A percentile compares a stretch with the other conserved stretches of the same genome.
These are phyloP conservation scores for Tenebrosternarchus preto DNA, from an alignment of 2,113 vertebrate species.

Conservation along the genomic window DNA sequence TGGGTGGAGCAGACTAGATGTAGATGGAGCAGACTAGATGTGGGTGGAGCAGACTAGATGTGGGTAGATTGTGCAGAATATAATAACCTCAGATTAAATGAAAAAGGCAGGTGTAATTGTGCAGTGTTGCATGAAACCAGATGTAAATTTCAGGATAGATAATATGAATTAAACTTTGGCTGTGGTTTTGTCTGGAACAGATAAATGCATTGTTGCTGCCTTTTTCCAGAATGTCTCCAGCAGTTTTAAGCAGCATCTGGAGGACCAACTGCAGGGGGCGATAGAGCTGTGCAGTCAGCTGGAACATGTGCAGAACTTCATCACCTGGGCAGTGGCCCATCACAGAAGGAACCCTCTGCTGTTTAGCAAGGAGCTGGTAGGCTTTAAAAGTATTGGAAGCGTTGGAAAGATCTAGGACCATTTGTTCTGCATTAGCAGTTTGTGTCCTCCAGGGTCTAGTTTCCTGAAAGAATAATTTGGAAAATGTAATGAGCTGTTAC, in stretches of 20 bases:
- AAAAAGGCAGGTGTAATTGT: slow-evolving; percentile 55
- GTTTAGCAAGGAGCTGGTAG: slow-evolving; percentile 96
- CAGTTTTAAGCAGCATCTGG: slow-evolving; percentile 86
- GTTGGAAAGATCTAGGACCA: not conserved
- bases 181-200: slow-evolving; percentile 16
- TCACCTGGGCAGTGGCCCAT: slow-evolving; percentile 91
- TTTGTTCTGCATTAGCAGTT: not conserved
- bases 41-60: slow-evolving; percentile 36
- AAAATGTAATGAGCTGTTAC: not conserved
- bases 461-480: not conserved
- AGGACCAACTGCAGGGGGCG: slow-evolving; percentile 88
- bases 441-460: not conserved
- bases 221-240: slow-evolving; percentile 83
- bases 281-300: slow-evolving; percentile 89
- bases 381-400: not conserved
- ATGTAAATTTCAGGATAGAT: slow-evolving; percentile 32
- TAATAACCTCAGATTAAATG: slow-evolving; percentile 50
- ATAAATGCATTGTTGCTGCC: slow-evolving; percentile 27
- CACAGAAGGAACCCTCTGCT: slow-evolving; percentile 89
- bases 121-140: slow-evolving; percentile 59
- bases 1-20: no score
- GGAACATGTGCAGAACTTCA: slow-evolving; percentile 94
- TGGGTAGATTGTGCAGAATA: not conserved
- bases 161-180: slow-evolving; percentile 28
- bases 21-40: slow-evolving; percentile 57